Percentiles rank a stretch among this genome's conserved stretches.
Evolutionary conservation across 2,797 vertebrate species (phyloP).

Genomic region (Brachyalestes nurse): DNA sequence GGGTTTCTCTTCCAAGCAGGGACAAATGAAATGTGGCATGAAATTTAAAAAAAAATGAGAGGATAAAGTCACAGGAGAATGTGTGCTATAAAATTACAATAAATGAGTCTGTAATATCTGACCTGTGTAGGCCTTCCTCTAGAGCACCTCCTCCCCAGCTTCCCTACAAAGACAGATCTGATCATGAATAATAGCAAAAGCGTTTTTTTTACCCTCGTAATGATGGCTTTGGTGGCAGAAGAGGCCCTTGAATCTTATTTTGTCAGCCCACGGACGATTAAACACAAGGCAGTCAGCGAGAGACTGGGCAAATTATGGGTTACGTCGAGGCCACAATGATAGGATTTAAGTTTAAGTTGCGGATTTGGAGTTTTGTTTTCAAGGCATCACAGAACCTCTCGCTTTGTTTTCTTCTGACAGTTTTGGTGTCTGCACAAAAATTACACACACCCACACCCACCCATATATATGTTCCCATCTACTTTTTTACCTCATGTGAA

Average conservation of each 20-base stretch:
- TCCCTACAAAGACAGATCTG: conserved; percentile 16
- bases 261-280: conserved; percentile 43
- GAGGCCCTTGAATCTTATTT: conserved; percentile 42
- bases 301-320: conserved; percentile 47
- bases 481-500: no score
- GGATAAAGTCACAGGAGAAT: conserved; percentile 10
- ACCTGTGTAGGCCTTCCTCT: not conserved
- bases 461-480: no score
- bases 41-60: not conserved
- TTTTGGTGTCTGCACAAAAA: not conserved
- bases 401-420: not conserved
- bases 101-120: conserved; percentile 5
- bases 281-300: conserved; percentile 37
- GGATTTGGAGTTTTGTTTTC: conserved; percentile 33
- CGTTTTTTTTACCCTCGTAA: conserved; percentile 43
- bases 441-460: no score
- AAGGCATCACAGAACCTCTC: conserved; percentile 11
- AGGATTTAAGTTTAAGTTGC: conserved; percentile 40
- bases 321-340: conserved; percentile 37
- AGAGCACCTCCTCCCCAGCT: no score
- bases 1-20: conserved; percentile 13
- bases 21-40: conserved; percentile 25
- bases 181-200: conserved; percentile 11
- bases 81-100: conserved; percentile 1
- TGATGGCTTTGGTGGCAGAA: conserved; percentile 43